Evolutionary conservation across 2,797 vertebrate species (phyloP), one percentile per base, ranked within the genome.

Genomic region (Xyrichtys novacula): DNA sequence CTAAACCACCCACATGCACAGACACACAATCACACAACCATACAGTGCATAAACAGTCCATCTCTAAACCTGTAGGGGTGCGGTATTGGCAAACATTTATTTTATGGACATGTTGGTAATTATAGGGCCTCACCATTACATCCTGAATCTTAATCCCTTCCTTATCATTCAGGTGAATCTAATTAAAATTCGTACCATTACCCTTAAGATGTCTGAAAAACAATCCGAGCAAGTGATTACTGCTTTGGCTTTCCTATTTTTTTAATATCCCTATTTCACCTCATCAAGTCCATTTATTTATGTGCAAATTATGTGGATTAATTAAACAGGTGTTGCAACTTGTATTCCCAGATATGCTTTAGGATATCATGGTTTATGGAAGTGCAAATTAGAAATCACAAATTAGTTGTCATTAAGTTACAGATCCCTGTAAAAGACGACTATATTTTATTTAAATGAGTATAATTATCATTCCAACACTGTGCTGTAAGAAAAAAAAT

Each of bases 91-190:
- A 47, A 46, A 49, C 16, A 54, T 70, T 73, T 1, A 53, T 56
- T 55, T 71, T 57, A 74, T 15, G 10, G 36, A 39, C 28, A 70
- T 26, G 29, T 26, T 39, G 7, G 49, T 62, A 65, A 77, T 85
- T 80, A 78, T 26, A 29, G 14, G 47, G 22, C 43, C 32, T 66
- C 28, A 14, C 26, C 1, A 8, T 59, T 52, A 31, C 8, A 7
- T 49, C 25, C 23, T 56, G 32, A 65, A 53, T 46, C 26, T 55
- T 69, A 76, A 65, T 62, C 22, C 38, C 42, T 22, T 43, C 44
- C 26, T 71, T 71, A 65, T 56, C 59, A 38, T 60, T 52, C 53
- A 46, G 29, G 49, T 61, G 69, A 54, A 81, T 78, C 19, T 71
- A 68, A 80, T 79, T 76, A 54, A 20, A 76, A 47, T 56, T 58